Conservation (phyloP, 1,140 invertebrate species). For the Luehdorfia chinensis region DNA sequence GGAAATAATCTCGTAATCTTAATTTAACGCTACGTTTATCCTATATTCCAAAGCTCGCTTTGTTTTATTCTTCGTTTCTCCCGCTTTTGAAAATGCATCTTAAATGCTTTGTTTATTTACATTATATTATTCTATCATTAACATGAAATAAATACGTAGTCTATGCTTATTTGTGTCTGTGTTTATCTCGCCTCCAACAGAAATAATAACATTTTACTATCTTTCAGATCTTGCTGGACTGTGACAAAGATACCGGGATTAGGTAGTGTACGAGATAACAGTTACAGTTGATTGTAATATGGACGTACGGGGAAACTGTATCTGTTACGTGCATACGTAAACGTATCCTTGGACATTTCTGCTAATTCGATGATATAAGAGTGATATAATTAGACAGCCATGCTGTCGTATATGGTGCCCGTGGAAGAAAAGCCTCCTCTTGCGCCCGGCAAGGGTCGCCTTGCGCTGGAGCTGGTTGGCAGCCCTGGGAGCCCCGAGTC, state of each 20-base stretch:
- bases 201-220: constrained; percentile 4
- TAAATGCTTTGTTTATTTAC: background rate
- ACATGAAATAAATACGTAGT: background rate
- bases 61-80: constrained; percentile 7
- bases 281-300: constrained; percentile 22
- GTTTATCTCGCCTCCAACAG: background rate
- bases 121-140: too few species aligned
- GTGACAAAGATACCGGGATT: constrained; percentile 1
- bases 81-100: too few species aligned
- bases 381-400: constrained; percentile 45
- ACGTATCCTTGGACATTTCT: constrained; percentile 21
- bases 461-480: constrained; percentile 69
- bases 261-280: background rate
- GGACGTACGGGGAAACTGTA: constrained; percentile 12
- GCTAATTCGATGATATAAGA: constrained; percentile 26
- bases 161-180: background rate
- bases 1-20: constrained; percentile 4
- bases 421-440: constrained; percentile 81
- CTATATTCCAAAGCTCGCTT: background rate
- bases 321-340: constrained; percentile 14
- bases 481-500: constrained; percentile 55
- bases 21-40: constrained; percentile 13
- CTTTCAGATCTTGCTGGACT: constrained; percentile 10
- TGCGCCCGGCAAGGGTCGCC: constrained; percentile 72
- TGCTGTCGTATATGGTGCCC: constrained; percentile 83